Evolutionary conservation across 1,140 invertebrate genomes (phyloP), one percentile per base, ranked within the genome.

Genomic region (Drosophila athabasca): DNA sequence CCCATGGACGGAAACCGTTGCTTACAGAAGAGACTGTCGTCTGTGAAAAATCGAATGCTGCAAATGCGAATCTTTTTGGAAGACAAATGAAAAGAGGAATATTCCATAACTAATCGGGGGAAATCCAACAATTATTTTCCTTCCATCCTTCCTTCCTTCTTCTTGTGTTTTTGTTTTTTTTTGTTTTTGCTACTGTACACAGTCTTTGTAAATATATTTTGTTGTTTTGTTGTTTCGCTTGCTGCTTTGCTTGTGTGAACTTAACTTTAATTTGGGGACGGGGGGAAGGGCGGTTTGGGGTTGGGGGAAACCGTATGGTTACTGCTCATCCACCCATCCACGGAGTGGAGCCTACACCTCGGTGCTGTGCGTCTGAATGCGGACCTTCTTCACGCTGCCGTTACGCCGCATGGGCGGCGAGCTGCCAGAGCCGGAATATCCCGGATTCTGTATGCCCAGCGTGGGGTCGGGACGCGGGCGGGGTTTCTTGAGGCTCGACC

Each of bases 291-390:
- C 17, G 17, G 17, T 19, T 19, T 0, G 24, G 29, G 29, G 29
- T 1, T 0, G 43, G 22, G 44, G 54, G 54, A 75, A 48, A 75
- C 62, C 62, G 31, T 41, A 19, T 19, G 17, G 17, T 19, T 19
- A 4, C 53, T 60, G 26, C 22, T 8, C 31, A 19, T 13, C 24
- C 11, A 39, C 13, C 39, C 19, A 19, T 54, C n/a, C 6, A 22
- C 13, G n/a, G 13, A 13, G 15, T 5, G 43, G 3, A 17, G 2
- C 29, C 41, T 93, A 96, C 43, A 97, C 96, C 89, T 97, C 96
- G 2, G 96, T 97, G 71, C 96, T 96, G 78, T 96, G 96, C 13
- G 96, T 97, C 90, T 97, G 96, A 92, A 97, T 97, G 22, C 96
- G 94, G 11, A 97, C 96, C 93, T 97, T 97, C 85, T 97, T 97